A percentile compares a stretch with the other conserved stretches of the same genome.
Conservation (phyloP, 1,140 invertebrate genomes). For the Hetaerina americana region DNA sequence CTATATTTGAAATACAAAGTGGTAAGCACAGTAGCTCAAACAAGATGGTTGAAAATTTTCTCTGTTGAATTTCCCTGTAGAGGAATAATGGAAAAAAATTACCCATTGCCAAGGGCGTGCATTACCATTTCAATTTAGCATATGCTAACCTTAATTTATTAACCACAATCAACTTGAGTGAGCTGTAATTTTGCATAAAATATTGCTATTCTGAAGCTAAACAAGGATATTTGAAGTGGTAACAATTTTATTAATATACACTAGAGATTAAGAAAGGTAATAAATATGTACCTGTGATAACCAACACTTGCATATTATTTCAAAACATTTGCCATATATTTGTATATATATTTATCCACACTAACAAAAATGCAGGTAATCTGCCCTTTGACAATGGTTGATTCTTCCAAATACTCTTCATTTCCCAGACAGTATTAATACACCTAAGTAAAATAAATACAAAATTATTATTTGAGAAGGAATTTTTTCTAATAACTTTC, state of each 20-base stretch:
- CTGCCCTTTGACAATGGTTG: neutral
- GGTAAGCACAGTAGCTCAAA: neutral
- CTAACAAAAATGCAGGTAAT: neutral
- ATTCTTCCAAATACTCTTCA: neutral
- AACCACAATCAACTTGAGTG: too few relatives aligned
- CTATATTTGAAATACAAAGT: conserved; percentile 1
- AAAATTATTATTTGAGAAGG: neutral
- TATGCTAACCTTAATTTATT: too few relatives aligned
- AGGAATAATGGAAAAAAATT: neutral
- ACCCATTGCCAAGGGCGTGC: neutral
- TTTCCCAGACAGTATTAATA: neutral
- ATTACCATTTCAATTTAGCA: neutral
- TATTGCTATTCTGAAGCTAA: too few relatives aligned
- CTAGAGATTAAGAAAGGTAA: too few relatives aligned
- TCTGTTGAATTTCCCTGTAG: neutral
- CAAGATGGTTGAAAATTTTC: neutral
- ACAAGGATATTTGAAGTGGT: too few relatives aligned
- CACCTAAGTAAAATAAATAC: neutral
- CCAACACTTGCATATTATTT: too few relatives aligned
- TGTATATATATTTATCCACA: too few relatives aligned
- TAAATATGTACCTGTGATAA: too few relatives aligned
- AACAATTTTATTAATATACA: too few relatives aligned
- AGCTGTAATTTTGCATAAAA: too few relatives aligned
- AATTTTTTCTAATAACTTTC: too few relatives aligned
- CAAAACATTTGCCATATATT: too few relatives aligned